phyloP scores from a whole-genome alignment of 2,888 invertebrate genomes.

The Malthinus flaveolus region DNA sequence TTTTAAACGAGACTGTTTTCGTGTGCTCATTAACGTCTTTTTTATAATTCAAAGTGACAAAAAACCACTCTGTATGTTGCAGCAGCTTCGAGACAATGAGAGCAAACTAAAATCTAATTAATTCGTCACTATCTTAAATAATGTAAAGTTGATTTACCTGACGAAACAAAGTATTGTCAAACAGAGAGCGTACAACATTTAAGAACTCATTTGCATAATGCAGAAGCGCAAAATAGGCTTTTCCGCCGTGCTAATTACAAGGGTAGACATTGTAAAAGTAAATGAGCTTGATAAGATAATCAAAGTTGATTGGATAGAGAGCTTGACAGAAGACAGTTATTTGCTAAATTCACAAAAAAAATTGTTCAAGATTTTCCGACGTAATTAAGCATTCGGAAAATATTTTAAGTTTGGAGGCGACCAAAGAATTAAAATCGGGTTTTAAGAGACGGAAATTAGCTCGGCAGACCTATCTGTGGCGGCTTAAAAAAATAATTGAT shows the following conservation, averaged over 20 bases:
- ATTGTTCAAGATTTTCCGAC: neutral
- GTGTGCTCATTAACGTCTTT: no score
- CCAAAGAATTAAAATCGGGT: no score
- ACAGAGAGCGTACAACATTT: conserved; percentile 26
- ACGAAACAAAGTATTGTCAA: conserved; percentile 16
- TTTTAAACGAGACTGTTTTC: no score
- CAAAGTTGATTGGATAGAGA: conserved; percentile 27
- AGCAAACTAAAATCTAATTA: no score
- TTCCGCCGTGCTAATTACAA: conserved; percentile 28
- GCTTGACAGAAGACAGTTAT: conserved; percentile 1
- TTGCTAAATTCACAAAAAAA: conserved; percentile 1
- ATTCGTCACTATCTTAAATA: neutral
- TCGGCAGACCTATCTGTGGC: no score
- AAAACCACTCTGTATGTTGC: no score
- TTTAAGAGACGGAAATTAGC: no score
- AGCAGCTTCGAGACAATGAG: no score
- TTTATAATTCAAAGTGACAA: no score
- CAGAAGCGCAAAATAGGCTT: conserved; percentile 22
- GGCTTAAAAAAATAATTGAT: no score
- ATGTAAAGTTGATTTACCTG: conserved; percentile 12
- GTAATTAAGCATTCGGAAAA: neutral
- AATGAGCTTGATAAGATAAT: conserved; percentile 28
- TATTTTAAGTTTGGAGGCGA: no score
- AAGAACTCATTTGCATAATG: conserved; percentile 30
- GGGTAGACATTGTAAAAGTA: conserved; percentile 24